These are phyloP conservation scores for Apodemus speciosus DNA, from an alignment of 2,113 vertebrate species.

Conservation along the genomic window DNA sequence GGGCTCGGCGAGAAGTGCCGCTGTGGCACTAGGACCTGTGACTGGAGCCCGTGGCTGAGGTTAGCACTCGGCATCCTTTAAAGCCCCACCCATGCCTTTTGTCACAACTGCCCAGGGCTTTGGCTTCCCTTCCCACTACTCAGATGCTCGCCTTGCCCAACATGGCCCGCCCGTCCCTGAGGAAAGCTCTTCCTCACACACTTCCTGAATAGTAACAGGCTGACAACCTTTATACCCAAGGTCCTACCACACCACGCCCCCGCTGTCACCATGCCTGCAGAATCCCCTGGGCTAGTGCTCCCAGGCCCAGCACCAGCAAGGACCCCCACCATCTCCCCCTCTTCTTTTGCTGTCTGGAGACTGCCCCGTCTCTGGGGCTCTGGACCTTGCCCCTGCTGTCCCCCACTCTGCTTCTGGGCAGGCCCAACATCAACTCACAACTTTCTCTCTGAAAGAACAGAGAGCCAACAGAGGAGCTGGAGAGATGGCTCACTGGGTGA, in stretches of 20 bases:
- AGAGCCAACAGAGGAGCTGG: neutral
- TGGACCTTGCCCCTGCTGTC: too few relatives aligned
- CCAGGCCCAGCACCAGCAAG: neutral
- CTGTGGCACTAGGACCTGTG: neutral
- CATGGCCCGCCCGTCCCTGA: neutral
- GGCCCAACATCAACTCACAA: neutral
- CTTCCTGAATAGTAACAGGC: neutral
- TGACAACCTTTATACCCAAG: neutral
- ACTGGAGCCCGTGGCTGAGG: too few relatives aligned
- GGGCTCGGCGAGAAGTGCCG: neutral
- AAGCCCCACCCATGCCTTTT: neutral
- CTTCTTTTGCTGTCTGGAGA: neutral
- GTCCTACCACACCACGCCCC: too few relatives aligned
- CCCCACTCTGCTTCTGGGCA: neutral
- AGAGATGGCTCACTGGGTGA: neutral
- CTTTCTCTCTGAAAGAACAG: neutral
- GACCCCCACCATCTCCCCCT: neutral
- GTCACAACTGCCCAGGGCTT: neutral
- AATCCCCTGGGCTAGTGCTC: neutral
- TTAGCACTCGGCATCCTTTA: neutral
- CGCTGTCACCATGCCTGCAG: neutral
- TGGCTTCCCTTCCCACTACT: neutral
- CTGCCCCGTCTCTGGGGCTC: neutral
- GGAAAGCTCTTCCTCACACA: neutral
- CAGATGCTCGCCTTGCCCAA: neutral